Conservation (phyloP, 2,888 invertebrate species). For the Camptogramma bilineatum region DNA sequence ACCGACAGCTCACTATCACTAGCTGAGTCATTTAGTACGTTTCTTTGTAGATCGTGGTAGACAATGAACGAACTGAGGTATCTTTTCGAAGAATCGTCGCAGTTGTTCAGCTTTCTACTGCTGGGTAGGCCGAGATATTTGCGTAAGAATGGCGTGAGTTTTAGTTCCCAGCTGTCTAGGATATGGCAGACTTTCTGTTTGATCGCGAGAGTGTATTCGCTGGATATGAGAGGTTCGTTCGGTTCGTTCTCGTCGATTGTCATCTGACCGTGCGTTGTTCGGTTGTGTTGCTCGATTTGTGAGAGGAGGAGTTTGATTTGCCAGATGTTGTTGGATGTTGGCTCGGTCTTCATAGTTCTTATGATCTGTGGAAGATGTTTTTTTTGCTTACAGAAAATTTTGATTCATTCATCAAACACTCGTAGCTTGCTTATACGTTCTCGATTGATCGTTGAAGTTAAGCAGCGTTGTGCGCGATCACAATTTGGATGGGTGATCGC, state of each 20-base stretch:
- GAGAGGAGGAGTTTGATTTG: slow-evolving; percentile 89
- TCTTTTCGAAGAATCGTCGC: slow-evolving; percentile 65
- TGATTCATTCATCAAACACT: too few relatives aligned
- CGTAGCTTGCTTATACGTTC: too few relatives aligned
- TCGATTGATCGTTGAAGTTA: too few relatives aligned
- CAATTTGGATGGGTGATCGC: too few relatives aligned
- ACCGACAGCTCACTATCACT: slow-evolving; percentile 60
- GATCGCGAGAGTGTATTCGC: slow-evolving; percentile 87
- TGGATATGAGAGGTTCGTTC: slow-evolving; percentile 81
- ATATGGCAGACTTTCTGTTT: slow-evolving; percentile 83
- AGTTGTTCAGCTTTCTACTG: slow-evolving; percentile 56
- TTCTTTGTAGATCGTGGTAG: slow-evolving; percentile 85
- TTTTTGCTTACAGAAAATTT: too few relatives aligned
- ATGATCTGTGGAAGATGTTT: slow-evolving; percentile 74
- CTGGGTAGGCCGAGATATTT: slow-evolving; percentile 81
- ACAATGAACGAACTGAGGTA: slow-evolving; percentile 84
- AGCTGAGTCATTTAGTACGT: slow-evolving; percentile 56
- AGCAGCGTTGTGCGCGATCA: too few relatives aligned
- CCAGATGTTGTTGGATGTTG: slow-evolving; percentile 88
- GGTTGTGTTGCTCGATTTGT: slow-evolving; percentile 78
- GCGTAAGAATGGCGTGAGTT: slow-evolving; percentile 72
- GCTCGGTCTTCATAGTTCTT: slow-evolving; percentile 79
- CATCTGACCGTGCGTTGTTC: slow-evolving; percentile 58
- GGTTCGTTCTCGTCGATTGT: slow-evolving; percentile 64
- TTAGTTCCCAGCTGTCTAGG: slow-evolving; percentile 85